Conservation (phyloP, 1,140 invertebrate species). For the Pollicipes pollicipes region DNA sequence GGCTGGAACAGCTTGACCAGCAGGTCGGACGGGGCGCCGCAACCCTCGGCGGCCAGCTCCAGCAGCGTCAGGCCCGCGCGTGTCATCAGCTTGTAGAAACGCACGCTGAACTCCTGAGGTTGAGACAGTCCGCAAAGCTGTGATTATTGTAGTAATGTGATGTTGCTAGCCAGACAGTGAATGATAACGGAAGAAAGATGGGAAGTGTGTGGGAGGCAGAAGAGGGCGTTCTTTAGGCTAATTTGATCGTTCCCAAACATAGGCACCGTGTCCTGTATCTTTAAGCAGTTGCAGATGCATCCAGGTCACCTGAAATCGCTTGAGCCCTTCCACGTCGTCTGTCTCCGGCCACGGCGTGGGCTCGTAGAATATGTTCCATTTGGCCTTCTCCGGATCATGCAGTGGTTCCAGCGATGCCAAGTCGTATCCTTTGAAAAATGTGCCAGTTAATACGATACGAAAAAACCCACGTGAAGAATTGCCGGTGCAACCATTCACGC, state of each 20-base stretch:
- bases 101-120: neutral
- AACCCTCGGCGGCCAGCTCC: constrained; percentile 12
- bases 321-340: neutral
- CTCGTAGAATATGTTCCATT: neutral
- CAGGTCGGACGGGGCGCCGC: constrained; percentile 10
- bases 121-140: too few species aligned
- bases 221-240: too few species aligned
- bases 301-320: neutral
- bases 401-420: neutral
- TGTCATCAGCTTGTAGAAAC: constrained; percentile 11
- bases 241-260: too few species aligned
- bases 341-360: neutral
- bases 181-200: too few species aligned
- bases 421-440: neutral
- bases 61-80: constrained; percentile 10
- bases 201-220: too few species aligned
- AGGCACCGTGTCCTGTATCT: too few species aligned
- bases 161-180: too few species aligned
- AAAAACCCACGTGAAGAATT: too few species aligned
- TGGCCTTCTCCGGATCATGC: neutral
- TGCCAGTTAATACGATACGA: too few species aligned
- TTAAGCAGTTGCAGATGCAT: too few species aligned
- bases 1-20: constrained; percentile 10
- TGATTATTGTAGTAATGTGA: too few species aligned
- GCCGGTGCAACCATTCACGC: too few species aligned